Percentiles rank a stretch among this genome's conserved stretches.
These are phyloP conservation scores for Pangasianodon hypophthalmus DNA, from an alignment of 2,113 vertebrate genomes.

Conservation along the genomic window DNA sequence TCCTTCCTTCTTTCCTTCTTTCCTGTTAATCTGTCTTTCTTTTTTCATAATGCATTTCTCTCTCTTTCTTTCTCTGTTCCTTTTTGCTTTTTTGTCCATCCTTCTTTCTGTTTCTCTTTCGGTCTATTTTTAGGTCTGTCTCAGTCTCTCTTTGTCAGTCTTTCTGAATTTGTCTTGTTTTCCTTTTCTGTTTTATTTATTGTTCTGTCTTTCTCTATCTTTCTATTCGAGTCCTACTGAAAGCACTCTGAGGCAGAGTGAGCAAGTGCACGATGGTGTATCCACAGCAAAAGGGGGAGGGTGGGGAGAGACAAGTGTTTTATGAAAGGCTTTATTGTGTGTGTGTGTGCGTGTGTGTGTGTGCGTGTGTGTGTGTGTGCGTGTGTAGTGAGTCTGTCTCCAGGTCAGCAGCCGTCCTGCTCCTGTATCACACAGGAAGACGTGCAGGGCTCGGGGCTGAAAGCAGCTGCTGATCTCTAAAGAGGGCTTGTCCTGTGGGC, in stretches of 20 bases:
- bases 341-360: constrained; percentile 18
- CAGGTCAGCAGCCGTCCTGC: constrained; percentile 41
- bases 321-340: constrained; percentile 47
- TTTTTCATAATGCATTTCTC: neutral
- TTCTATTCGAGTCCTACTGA: neutral
- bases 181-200: neutral
- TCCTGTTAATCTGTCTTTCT: neutral
- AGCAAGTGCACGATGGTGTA: constrained; percentile 31
- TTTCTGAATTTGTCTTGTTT: neutral
- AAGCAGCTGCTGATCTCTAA: constrained; percentile 47
- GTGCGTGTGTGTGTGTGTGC: constrained; percentile 26
- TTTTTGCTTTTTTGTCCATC: neutral
- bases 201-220: neutral
- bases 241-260: constrained; percentile 19
- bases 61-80: neutral
- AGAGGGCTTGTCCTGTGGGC: neutral
- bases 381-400: constrained; percentile 36
- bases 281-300: neutral
- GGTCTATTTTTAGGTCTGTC: no score
- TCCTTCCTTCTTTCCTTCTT: neutral
- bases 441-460: constrained; percentile 27
- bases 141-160: constrained; percentile 36
- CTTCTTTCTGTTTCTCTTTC: neutral
- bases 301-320: constrained; percentile 45
- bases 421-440: constrained; percentile 41